Evolutionary conservation across 1,140 invertebrate species (phyloP), one percentile per base, ranked within the genome.

Genomic region (Caenorhabditis remanei): DNA sequence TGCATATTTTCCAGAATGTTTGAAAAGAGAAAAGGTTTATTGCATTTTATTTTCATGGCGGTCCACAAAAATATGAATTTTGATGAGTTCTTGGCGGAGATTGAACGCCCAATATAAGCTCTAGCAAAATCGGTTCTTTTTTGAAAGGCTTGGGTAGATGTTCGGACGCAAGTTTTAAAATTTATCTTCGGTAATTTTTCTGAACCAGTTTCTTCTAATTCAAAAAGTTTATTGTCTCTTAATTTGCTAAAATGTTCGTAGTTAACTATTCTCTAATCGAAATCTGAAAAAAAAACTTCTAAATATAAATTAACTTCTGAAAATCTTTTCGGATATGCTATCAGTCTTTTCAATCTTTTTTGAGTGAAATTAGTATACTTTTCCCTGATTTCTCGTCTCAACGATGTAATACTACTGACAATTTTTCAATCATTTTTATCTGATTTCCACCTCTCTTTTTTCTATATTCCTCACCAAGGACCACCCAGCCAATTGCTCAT

Each of bases 401-500:
- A 53, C 9, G 16, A n/a, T 58, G 56, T 58, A 58, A 58, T 58
- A 58, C 56, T 58, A 58, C 56, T 58, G 21, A 4, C 19, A 58
- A 58, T 58, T 58, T n/a, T 21, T 58, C 21, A 19, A 67, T 67
- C 63, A 67, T 67, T 41, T 41, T 58, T 58, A 58, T 58, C 56
- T 0, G 56, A 58, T 58, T 58, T 58, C 56, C 16, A 19, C 16
- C 63, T 41, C 8, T 9, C n/a, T 16, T 32, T 11, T 16, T 75
- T 21, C n/a, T 48, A 46, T 32, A 16, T 32, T 11, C 40, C 4
- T 5, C 32, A 32, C 32, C 32, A 75, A 48, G 9, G 67, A 75
- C 67, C 67, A 19, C 67, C 67, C 41, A 75, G 67, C 46, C 3
- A 41, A 67, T 67, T 67, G 40, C 67, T 75, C 67, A 75, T 75